Evolutionary conservation across 2,113 vertebrate species (phyloP), one percentile per base, ranked within the genome.

Genomic region (Osmerus mordax): DNA sequence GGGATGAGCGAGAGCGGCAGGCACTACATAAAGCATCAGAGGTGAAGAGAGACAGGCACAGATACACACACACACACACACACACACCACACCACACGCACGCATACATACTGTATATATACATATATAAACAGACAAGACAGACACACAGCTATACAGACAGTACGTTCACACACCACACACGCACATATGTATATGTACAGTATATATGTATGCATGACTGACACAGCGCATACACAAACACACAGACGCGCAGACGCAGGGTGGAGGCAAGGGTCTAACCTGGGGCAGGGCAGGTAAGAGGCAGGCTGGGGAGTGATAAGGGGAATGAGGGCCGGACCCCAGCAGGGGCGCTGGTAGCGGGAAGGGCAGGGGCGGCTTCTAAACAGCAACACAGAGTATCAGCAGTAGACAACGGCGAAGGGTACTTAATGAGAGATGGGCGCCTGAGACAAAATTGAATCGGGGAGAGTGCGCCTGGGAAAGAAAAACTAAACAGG

Each of bases 361-460:
- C 69, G 25, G 87, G 71, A 92, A 94, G 92, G 91, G 88, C 89
- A 93, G 88, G 66, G 90, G 90, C 84, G 87, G 81, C 85, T 92
- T 96, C 93, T 96, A 94, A 86, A 93, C 41, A 94, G 89, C 89
- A 93, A 93, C 92, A 92, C 79, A 91, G 80, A 84, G 81, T 69
- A 81, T 71, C 75, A 70, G 77, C 72, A 81, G 69, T 74, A 76
- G 75, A 84, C 75, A 76, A 81, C 71, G 21, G 67, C 73, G 72
- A 79, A 47, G 32, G 59, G 62, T 65, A 78, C 80, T 77, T 67
- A 75, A 77, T 51, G 67, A 41, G 73, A 81, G 1, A 55, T 64
- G 69, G 56, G 58, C 77, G 60, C 18, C 54, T 54, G 21, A 70
- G 71, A 84, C 72, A 72, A 82, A 81, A 80, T 74, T 58, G 56